Evolutionary conservation across 35 echinoderm and acorn worm species (phyloP).

Genomic region (Stichopus chloronotus): DNA sequence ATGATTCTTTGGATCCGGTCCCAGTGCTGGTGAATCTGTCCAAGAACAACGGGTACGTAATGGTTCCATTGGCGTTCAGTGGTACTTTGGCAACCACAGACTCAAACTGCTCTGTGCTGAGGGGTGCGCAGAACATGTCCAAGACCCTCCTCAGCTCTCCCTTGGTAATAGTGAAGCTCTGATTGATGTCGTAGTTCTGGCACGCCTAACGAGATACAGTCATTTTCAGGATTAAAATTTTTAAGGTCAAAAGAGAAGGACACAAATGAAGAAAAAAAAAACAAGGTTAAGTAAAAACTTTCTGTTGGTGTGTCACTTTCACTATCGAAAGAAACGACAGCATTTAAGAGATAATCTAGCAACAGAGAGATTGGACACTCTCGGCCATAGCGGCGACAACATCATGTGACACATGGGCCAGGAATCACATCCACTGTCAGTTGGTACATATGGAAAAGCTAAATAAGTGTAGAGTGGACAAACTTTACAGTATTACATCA

Average conservation of each 20-base stretch:
- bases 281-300: too few relatives aligned
- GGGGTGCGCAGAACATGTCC: constrained; percentile 81
- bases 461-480: too few relatives aligned
- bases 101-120: constrained; percentile 98
- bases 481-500: too few relatives aligned
- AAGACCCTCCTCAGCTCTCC: constrained; percentile 92
- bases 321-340: too few relatives aligned
- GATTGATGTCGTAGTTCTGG: constrained; percentile 99
- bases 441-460: too few relatives aligned
- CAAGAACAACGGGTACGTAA: constrained; percentile 89
- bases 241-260: not conserved
- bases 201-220: constrained; percentile 65
- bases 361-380: too few relatives aligned
- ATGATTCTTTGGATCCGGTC: constrained; percentile 73
- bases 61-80: constrained; percentile 83
- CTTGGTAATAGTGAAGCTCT: constrained; percentile 92
- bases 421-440: too few relatives aligned
- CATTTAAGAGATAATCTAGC: too few relatives aligned
- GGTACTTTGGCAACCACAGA: constrained; percentile 89
- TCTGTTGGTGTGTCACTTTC: too few relatives aligned
- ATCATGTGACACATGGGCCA: too few relatives aligned
- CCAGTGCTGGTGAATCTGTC: constrained; percentile 83
- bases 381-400: too few relatives aligned
- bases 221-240: not conserved
- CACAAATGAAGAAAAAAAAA: not conserved